phyloP scores from a whole-genome alignment of 1,140 invertebrate genomes.

The Amphibalanus amphitrite region DNA sequence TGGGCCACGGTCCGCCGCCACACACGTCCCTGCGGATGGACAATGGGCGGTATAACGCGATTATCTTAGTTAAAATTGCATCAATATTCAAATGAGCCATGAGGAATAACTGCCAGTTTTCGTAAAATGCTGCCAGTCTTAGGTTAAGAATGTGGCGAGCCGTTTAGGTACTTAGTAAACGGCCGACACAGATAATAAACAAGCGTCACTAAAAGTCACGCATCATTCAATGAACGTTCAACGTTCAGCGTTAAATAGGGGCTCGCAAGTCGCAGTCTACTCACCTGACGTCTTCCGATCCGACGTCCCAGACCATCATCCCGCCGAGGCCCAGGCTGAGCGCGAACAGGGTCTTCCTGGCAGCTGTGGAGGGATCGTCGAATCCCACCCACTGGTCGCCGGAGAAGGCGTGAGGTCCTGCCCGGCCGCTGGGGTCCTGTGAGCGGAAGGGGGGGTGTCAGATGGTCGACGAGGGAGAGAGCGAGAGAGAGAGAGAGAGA shows the following conservation, averaged over 20 bases:
- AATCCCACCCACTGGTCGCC: slow-evolving; percentile 17
- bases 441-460: not conserved
- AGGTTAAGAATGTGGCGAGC: too few species aligned
- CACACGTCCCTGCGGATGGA: not conserved
- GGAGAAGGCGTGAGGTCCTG: slow-evolving; percentile 13
- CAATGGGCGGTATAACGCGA: too few species aligned
- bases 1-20: not conserved
- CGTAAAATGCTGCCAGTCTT: too few species aligned
- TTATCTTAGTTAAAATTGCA: too few species aligned
- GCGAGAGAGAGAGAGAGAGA: too few species aligned
- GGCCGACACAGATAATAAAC: too few species aligned
- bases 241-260: not conserved
- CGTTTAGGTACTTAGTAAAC: too few species aligned
- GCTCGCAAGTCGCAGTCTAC: not conserved
- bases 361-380: slow-evolving; percentile 16
- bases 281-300: slow-evolving; percentile 16
- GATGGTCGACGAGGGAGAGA: too few species aligned
- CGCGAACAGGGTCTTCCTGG: slow-evolving; percentile 16
- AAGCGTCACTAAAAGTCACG: too few species aligned
- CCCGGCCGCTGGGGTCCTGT: slow-evolving; percentile 9
- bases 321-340: slow-evolving; percentile 15
- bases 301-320: slow-evolving; percentile 21
- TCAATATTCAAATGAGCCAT: too few species aligned
- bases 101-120: too few species aligned
- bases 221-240: not conserved